phyloP scores from a whole-genome alignment of 2,888 invertebrate genomes.

The Eupithecia dodoneata region DNA sequence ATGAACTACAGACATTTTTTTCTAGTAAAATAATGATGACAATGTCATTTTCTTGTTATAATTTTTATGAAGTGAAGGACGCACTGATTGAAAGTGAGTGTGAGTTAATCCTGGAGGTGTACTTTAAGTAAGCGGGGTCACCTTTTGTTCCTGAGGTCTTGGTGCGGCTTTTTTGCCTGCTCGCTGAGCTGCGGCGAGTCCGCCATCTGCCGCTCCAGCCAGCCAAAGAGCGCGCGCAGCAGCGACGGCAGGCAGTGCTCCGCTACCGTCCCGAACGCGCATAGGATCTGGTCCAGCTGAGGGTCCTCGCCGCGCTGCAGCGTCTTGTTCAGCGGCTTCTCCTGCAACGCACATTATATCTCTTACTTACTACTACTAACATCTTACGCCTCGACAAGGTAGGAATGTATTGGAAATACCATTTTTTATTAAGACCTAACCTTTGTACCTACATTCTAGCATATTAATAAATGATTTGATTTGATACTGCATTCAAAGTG shows the following conservation, averaged over 20 bases:
- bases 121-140: slow-evolving; percentile 38
- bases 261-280: slow-evolving; percentile 96
- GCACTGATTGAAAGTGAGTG: neutral
- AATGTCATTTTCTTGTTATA: neutral
- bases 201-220: slow-evolving; percentile 95
- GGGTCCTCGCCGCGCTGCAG: slow-evolving; percentile 98
- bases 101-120: neutral
- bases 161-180: slow-evolving; percentile 82
- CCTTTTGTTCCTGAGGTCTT: slow-evolving; percentile 82
- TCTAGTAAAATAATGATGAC: neutral
- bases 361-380: neutral
- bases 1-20: too few species aligned
- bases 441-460: too few species aligned
- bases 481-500: too few species aligned
- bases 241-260: slow-evolving; percentile 99
- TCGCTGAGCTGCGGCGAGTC: slow-evolving; percentile 84
- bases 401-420: too few species aligned
- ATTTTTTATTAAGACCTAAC: too few species aligned
- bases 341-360: slow-evolving; percentile 78
- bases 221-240: slow-evolving; percentile 94
- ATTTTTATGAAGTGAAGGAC: neutral
- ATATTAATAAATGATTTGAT: too few species aligned
- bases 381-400: too few species aligned
- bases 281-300: slow-evolving; percentile 96
- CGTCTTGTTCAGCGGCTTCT: slow-evolving; percentile 97